Evolutionary conservation across 2,113 vertebrate genomes (phyloP).

Genomic region (Tinamus guttatus): DNA sequence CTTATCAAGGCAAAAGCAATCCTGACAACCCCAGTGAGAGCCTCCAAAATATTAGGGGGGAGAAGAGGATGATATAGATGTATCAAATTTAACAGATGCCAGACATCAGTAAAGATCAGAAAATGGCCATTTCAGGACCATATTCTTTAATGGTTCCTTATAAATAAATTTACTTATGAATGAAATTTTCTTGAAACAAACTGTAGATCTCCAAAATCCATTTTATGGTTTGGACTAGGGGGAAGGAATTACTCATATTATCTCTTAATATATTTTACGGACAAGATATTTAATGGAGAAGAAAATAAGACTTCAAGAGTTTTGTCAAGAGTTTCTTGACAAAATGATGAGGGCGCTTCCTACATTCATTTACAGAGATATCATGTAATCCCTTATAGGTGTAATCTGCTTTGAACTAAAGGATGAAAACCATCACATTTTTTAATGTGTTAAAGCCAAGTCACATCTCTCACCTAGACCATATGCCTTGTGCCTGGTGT

Average conservation of each 20-base stretch:
- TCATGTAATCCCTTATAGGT: neutral
- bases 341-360: neutral
- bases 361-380: neutral
- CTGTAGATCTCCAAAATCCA: neutral
- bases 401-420: neutral
- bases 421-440: neutral
- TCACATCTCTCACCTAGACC: no score
- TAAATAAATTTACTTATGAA: neutral
- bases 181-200: neutral
- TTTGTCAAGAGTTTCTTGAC: neutral
- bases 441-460: neutral
- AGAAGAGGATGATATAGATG: neutral
- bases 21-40: neutral
- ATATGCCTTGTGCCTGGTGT: neutral
- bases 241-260: neutral
- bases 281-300: neutral
- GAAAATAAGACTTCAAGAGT: neutral
- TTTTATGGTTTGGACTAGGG: neutral
- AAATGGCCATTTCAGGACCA: neutral
- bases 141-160: neutral
- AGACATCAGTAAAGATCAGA: neutral
- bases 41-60: accelerated
- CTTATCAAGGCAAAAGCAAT: neutral
- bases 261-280: neutral
- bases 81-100: neutral